These are phyloP conservation scores for Chrysolina americana DNA, from an alignment of 2,888 invertebrate genomes.

Conservation along the genomic window DNA sequence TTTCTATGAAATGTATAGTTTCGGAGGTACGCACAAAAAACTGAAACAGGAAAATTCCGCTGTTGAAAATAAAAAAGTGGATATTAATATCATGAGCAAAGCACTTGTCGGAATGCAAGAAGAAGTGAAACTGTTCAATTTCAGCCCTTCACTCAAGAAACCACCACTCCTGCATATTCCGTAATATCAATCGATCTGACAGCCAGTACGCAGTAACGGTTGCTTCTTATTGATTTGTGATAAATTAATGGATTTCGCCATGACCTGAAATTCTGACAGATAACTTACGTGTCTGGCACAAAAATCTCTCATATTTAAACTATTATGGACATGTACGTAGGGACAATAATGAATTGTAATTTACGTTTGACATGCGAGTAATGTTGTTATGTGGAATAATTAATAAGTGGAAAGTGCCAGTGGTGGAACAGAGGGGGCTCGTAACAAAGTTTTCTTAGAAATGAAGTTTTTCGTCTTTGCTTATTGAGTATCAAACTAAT, in stretches of 20 bases:
- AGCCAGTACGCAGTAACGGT: slow-evolving; percentile 28
- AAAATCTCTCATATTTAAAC: slow-evolving; percentile 18
- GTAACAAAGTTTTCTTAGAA: not conserved
- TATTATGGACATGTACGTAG: not conserved
- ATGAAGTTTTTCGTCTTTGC: too few species aligned
- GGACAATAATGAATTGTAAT: slow-evolving; percentile 19
- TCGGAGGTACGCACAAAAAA: too few species aligned
- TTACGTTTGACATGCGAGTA: slow-evolving; percentile 2
- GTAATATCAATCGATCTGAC: slow-evolving; percentile 11
- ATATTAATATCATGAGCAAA: too few species aligned
- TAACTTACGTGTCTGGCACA: slow-evolving; percentile 23
- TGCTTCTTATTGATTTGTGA: slow-evolving; percentile 25
- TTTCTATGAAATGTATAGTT: too few species aligned
- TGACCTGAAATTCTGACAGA: slow-evolving; percentile 38
- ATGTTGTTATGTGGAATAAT: slow-evolving; percentile 4
- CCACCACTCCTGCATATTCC: not conserved
- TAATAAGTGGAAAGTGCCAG: slow-evolving; percentile 17
- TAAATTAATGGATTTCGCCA: slow-evolving; percentile 39
- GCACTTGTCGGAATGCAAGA: too few species aligned
- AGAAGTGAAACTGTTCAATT: not conserved
- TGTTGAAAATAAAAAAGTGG: too few species aligned
- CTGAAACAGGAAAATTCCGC: too few species aligned
- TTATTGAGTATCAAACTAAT: too few species aligned
- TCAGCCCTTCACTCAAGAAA: not conserved
- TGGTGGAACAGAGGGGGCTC: not conserved